Evolutionary conservation across 1,140 invertebrate species (phyloP), one percentile per base, ranked within the genome.

Genomic region (Lucilia sericata): DNA sequence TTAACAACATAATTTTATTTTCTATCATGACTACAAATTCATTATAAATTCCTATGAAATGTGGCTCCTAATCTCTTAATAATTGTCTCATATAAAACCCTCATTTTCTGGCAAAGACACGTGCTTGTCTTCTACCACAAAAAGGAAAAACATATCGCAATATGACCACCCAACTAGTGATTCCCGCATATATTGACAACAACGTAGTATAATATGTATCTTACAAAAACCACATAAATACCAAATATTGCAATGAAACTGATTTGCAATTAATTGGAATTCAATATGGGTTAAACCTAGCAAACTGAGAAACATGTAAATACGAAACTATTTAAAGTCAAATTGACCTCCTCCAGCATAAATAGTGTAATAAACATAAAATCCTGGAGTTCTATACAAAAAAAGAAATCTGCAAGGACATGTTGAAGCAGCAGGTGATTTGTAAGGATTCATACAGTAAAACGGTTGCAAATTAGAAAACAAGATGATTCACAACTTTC

Each of bases 381-480:
- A 80, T 80, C 76, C n/a, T 49, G 76, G n/a, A 47, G 76, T 49
- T 19, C 13, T 49, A 49, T 19, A 80, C 42, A 80, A 78, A 19
- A 21, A 80, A 47, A 49, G 42, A 7, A 8, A 7, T 3, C 5
- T 42, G 42, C 42, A 42, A 42, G 42, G 42, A 42, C 42, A 42
- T 42, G 42, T 42, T 42, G 42, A 49, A 49, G 7, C 76, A 80
- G 76, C 76, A 80, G 76, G 76, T 80, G 42, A 80, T 80, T 19
- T 5, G 13, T n/a, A 42, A 47, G 30, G 30, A 76, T 76, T 42
- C 34, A 42, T 36, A 14, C 12, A 42, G 21, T 3, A 21, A 25
- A 80, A 21, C 76, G 47, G 76, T 80, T 80, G 76, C 76, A 80
- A 80, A 80, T 80, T 47, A 80, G 76, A 80, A 80, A 80, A 80